These are phyloP conservation scores for Dendroctonus ponderosae DNA, from an alignment of 1,140 invertebrate species.

Conservation along the genomic window DNA sequence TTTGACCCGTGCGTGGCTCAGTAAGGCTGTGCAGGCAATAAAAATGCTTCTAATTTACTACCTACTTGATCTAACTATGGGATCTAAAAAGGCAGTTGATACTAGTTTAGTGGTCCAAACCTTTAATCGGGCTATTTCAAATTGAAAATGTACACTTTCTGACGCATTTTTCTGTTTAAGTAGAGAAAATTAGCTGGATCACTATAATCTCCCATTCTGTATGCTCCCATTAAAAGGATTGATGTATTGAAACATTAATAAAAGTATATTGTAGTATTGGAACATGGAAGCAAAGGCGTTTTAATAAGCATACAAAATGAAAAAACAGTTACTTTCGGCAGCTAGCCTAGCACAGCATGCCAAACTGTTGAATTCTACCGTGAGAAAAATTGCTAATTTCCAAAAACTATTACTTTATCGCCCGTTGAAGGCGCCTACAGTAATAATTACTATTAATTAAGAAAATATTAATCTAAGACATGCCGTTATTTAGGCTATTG, in stretches of 20 bases:
- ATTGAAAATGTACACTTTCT: not conserved
- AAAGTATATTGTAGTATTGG: not conserved
- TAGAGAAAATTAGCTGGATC: not conserved
- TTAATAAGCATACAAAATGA: conserved; percentile 21
- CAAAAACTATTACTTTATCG: conserved; percentile 18
- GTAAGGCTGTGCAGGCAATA: conserved; percentile 50
- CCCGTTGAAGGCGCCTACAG: not conserved
- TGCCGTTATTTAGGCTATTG: conserved; percentile 22
- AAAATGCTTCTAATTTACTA: conserved; percentile 48
- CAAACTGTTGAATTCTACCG: conserved; percentile 36
- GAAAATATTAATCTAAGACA: conserved; percentile 16
- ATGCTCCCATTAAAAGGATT: conserved; percentile 37
- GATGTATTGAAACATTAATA: no score
- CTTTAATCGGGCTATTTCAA: not conserved
- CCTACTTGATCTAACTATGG: conserved; percentile 33
- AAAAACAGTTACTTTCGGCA: conserved; percentile 38
- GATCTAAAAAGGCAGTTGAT: conserved; percentile 36
- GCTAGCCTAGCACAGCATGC: conserved; percentile 46
- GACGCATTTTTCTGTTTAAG: conserved; percentile 2
- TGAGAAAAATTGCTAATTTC: conserved; percentile 10
- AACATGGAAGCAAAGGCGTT: not conserved
- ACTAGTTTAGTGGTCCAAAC: conserved; percentile 35
- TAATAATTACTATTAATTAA: conserved; percentile 12
- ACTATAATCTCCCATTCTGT: conserved; percentile 44
- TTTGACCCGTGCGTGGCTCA: conserved; percentile 49